Evolutionary conservation across 2,113 vertebrate species (phyloP).

Genomic region (Stictonetta naevosa): DNA sequence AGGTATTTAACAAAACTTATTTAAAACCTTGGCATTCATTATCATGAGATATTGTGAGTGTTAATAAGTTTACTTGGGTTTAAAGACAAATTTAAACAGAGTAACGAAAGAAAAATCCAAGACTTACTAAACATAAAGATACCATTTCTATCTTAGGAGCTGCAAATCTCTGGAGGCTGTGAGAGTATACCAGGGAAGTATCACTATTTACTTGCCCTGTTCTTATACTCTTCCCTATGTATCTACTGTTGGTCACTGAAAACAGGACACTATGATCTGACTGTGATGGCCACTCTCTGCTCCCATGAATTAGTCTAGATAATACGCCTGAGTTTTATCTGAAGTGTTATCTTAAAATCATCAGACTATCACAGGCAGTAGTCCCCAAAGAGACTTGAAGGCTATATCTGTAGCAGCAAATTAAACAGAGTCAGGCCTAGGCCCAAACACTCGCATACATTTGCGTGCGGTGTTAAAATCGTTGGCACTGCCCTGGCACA

Average conservation of each 20-base stretch:
- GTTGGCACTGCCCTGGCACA: background rate
- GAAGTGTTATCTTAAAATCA: background rate
- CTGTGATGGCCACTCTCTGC: background rate
- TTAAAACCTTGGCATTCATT: background rate
- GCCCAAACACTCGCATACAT: background rate
- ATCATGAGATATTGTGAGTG: background rate
- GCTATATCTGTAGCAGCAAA: background rate
- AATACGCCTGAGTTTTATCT: background rate
- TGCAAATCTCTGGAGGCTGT: constrained; percentile 70
- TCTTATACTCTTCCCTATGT: constrained; percentile 15
- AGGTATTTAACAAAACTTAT: background rate
- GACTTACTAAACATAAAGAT: constrained; percentile 60
- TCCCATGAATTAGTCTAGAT: background rate
- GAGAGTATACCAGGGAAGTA: constrained; percentile 68
- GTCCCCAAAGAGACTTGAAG: background rate
- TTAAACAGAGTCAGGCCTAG: background rate
- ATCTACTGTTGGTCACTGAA: constrained; percentile 6
- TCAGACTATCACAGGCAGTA: background rate
- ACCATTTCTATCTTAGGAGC: constrained; percentile 71
- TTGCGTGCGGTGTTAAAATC: background rate
- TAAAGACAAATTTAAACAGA: constrained; percentile 17
- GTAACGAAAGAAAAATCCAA: constrained; percentile 24
- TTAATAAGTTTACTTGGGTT: background rate
- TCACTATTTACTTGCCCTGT: constrained; percentile 50
- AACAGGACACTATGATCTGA: background rate